These are phyloP conservation scores for Empidonax traillii DNA, from an alignment of 2,113 vertebrate genomes.

Conservation along the genomic window DNA sequence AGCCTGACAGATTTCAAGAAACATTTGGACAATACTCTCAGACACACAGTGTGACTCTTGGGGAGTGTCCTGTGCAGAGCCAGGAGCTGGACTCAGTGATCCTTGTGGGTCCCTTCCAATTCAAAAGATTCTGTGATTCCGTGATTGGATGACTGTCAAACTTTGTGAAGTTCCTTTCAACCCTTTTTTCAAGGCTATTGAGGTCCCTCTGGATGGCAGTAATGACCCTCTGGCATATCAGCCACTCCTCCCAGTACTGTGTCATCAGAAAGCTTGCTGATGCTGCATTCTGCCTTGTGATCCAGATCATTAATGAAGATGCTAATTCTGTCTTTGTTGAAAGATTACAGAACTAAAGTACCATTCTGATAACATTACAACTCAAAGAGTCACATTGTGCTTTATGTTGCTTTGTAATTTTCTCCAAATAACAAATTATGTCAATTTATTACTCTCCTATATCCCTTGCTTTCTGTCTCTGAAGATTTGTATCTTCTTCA, in stretches of 20 bases:
- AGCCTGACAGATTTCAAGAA: neutral
- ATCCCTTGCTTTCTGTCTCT: neutral
- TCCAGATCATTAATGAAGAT: neutral
- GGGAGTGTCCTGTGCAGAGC: neutral
- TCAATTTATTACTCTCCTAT: neutral
- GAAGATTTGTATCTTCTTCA: neutral
- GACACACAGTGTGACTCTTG: neutral
- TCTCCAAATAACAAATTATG: neutral
- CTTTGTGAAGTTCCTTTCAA: neutral
- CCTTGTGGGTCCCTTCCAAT: neutral
- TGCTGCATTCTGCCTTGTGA: neutral
- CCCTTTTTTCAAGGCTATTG: neutral
- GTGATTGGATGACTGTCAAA: neutral
- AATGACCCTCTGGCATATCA: fast-evolving
- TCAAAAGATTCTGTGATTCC: neutral
- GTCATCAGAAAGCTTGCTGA: neutral
- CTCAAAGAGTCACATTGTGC: neutral
- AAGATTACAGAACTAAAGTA: neutral
- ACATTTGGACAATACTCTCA: neutral
- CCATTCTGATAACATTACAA: neutral
- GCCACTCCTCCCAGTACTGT: neutral
- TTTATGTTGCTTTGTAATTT: neutral
- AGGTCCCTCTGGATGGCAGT: neutral
- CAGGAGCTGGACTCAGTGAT: neutral
- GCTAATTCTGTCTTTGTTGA: neutral